Conservation (phyloP, 2,888 invertebrate genomes). For the Desoria tigrina region DNA sequence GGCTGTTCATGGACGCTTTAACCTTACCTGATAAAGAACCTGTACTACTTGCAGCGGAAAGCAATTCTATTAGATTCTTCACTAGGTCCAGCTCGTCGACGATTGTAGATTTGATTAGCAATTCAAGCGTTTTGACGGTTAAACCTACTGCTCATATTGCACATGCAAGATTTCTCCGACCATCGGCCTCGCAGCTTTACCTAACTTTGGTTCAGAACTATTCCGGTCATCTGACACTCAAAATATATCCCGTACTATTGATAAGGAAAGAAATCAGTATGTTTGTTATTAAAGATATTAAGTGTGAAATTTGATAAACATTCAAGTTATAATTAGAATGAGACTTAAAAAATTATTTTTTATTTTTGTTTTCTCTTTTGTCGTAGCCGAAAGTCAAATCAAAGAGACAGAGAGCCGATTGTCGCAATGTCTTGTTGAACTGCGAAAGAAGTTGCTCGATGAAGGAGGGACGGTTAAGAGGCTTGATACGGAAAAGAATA, state of each 20-base stretch:
- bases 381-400: constrained; percentile 17
- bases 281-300: background rate
- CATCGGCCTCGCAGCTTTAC: constrained; percentile 5
- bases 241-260: constrained; percentile 24
- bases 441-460: constrained; percentile 3
- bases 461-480: background rate
- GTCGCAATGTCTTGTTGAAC: constrained; percentile 28
- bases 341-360: too few relatives aligned
- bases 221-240: background rate
- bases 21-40: constrained; percentile 38
- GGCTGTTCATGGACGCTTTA: constrained; percentile 30
- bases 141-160: constrained; percentile 9
- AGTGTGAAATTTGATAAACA: background rate
- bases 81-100: constrained; percentile 28
- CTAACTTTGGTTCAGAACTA: background rate
- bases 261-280: constrained; percentile 13
- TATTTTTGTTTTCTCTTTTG: too few relatives aligned
- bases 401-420: constrained; percentile 35
- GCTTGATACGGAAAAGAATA: constrained; percentile 1
- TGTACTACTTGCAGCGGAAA: constrained; percentile 27
- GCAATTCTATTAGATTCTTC: constrained; percentile 21
- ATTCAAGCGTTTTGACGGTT: background rate
- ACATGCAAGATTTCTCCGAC: constrained; percentile 19
- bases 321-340: too few relatives aligned
- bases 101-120: constrained; percentile 21